phyloP scores from a whole-genome alignment of 1,140 invertebrate species.

The Drosophila quadrilineata region DNA sequence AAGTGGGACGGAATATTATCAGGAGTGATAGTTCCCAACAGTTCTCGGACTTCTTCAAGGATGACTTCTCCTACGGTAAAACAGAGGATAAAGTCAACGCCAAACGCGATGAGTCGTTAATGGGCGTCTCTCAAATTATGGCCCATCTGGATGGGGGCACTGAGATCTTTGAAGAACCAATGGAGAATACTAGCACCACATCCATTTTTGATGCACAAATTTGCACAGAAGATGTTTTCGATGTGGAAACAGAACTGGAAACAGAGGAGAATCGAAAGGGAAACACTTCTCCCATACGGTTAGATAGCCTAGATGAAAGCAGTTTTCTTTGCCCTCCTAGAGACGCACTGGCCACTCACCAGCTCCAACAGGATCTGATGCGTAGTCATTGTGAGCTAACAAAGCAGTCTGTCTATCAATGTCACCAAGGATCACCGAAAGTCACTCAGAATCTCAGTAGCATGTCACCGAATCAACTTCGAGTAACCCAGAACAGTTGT shows the following conservation, averaged over 20 bases:
- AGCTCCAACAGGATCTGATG: slow-evolving; percentile 41
- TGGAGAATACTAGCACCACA: slow-evolving; percentile 1
- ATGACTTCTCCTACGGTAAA: slow-evolving; percentile 54
- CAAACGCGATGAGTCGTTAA: slow-evolving; percentile 14
- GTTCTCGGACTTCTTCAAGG: slow-evolving; percentile 57
- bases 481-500: slow-evolving; percentile 37
- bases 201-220: slow-evolving; percentile 45
- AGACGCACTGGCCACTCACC: slow-evolving; percentile 24
- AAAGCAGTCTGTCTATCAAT: slow-evolving; percentile 15
- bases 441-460: slow-evolving; percentile 58
- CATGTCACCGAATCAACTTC: slow-evolving; percentile 64
- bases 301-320: slow-evolving; percentile 46
- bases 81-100: background rate
- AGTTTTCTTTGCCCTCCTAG: slow-evolving; percentile 44
- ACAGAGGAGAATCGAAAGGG: background rate
- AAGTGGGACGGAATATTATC: background rate
- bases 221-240: slow-evolving; percentile 43
- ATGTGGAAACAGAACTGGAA: slow-evolving; percentile 12
- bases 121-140: slow-evolving; percentile 50
- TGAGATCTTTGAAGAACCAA: background rate
- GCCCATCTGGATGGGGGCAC: slow-evolving; percentile 1
- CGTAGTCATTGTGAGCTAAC: slow-evolving; percentile 41
- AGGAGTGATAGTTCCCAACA: slow-evolving; percentile 20
- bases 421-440: slow-evolving; percentile 8
- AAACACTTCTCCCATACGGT: background rate